Evolutionary conservation across 92 coral and sea anemone genomes (phyloP).

Genomic region (Chrysogorgia sp.): DNA sequence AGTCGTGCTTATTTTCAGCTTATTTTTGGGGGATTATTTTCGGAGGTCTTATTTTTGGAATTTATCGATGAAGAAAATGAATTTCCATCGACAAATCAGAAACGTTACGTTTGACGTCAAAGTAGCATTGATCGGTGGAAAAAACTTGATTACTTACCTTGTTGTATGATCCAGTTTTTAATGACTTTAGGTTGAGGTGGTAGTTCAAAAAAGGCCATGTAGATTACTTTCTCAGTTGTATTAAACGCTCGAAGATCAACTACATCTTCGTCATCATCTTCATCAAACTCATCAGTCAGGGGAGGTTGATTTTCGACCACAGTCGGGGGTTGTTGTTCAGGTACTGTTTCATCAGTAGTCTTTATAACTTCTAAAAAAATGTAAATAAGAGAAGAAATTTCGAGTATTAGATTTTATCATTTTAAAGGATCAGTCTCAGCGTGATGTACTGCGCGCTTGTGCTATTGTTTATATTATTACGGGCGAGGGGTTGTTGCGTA

Average conservation of each 20-base stretch:
- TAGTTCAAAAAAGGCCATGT: constrained; percentile 75
- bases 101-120: not conserved
- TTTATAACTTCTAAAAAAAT: constrained; percentile 36
- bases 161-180: constrained; percentile 89
- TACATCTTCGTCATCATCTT: constrained; percentile 95
- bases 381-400: too few relatives aligned
- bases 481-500: too few relatives aligned
- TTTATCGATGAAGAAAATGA: too few relatives aligned
- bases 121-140: not conserved
- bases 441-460: too few relatives aligned
- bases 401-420: too few relatives aligned
- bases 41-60: too few relatives aligned
- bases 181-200: constrained; percentile 93
- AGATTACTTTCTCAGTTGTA: constrained; percentile 77
- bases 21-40: too few relatives aligned
- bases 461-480: too few relatives aligned
- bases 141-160: constrained; percentile 77
- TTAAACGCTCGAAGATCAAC: constrained; percentile 90
- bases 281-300: constrained; percentile 74
- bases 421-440: too few relatives aligned
- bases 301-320: constrained; percentile 19
- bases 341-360: constrained; percentile 50
- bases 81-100: too few relatives aligned
- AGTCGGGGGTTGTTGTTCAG: constrained; percentile 57
- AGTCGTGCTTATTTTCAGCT: too few relatives aligned